Evolutionary conservation across 1,140 invertebrate genomes (phyloP).

Genomic region (Doryteuthis pealeii): DNA sequence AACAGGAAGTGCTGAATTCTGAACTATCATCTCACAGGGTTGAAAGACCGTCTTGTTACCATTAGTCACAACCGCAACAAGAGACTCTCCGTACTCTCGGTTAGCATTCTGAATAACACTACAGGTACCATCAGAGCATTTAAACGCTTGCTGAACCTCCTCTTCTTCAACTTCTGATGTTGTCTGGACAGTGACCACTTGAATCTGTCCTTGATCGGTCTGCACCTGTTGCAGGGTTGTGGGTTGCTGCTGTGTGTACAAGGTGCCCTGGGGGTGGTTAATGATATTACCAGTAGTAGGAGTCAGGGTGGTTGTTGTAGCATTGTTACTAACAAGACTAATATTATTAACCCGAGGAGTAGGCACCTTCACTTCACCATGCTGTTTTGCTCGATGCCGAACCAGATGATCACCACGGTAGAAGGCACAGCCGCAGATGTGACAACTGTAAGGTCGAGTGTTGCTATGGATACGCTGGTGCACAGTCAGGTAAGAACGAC

Average conservation of each 20-base stretch:
- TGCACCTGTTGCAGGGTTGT: not conserved
- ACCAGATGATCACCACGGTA: constrained; percentile 30
- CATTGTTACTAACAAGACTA: not conserved
- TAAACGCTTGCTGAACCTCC: not conserved
- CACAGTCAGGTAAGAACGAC: constrained; percentile 59
- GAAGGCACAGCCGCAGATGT: constrained; percentile 72
- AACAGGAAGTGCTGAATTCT: constrained; percentile 13
- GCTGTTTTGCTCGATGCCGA: constrained; percentile 38
- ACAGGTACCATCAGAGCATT: not conserved
- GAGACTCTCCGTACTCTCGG: not conserved
- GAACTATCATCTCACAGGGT: not conserved
- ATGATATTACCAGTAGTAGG: not conserved
- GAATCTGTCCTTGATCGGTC: not conserved
- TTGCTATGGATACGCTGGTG: constrained; percentile 7
- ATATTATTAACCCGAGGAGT: no score
- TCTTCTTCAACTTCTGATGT: not conserved
- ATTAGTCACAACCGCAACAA: not conserved
- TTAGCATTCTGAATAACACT: not conserved
- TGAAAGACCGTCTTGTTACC: not conserved
- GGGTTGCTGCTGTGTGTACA: not conserved
- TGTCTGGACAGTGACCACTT: not conserved
- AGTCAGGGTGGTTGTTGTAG: not conserved
- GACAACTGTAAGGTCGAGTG: constrained; percentile 80
- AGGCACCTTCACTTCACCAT: constrained; percentile 16
- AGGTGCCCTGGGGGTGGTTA: not conserved